Conservation (phyloP, 2,113 vertebrate species). For the Phaetusa simplex region DNA sequence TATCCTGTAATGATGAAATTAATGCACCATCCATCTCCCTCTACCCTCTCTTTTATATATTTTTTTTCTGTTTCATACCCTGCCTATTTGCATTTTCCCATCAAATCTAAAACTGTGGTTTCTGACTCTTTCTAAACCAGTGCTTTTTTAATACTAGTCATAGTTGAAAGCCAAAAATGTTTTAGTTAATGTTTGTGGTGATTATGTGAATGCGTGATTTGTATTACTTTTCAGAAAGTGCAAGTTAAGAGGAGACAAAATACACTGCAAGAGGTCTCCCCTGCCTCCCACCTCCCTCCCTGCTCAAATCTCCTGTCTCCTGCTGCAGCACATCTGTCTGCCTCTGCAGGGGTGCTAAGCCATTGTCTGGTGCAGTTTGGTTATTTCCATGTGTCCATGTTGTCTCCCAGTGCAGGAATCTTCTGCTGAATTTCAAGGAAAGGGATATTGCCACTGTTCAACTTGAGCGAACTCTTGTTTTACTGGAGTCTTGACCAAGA, state of each 20-base stretch:
- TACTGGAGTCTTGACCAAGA: neutral
- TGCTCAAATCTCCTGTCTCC: neutral
- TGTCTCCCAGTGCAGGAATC: neutral
- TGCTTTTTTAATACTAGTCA: neutral
- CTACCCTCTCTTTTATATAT: neutral
- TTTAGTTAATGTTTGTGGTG: neutral
- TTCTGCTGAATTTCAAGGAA: neutral
- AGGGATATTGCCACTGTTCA: neutral
- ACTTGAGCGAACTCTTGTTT: neutral
- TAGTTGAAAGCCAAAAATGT: neutral
- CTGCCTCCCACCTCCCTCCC: neutral
- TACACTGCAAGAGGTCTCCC: neutral
- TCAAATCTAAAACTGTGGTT: neutral
- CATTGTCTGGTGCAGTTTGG: neutral
- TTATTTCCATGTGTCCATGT: rapidly evolving
- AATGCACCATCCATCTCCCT: neutral
- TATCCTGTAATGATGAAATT: neutral
- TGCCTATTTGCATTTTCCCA: neutral
- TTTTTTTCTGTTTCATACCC: neutral
- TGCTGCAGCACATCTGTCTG: neutral
- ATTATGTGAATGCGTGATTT: neutral
- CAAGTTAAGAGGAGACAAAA: neutral
- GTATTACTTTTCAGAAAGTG: neutral
- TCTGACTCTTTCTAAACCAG: neutral
- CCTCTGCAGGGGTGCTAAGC: neutral